Percentiles rank a stretch among this genome's conserved stretches.
These are phyloP conservation scores for Penaeus chinensis DNA, from an alignment of 1,140 invertebrate species.

Conservation along the genomic window DNA sequence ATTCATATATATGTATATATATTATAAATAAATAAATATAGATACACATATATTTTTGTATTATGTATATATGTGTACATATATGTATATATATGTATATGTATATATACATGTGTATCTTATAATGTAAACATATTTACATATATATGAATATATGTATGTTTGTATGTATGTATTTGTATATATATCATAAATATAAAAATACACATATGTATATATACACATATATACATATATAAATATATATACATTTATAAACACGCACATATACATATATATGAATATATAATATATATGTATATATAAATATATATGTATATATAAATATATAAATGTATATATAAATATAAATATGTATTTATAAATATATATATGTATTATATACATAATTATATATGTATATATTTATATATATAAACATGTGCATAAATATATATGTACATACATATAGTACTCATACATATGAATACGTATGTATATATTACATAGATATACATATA, in stretches of 20 bases:
- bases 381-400: neutral
- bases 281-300: neutral
- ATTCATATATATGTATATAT: no score
- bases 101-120: neutral
- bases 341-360: neutral
- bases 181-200: neutral
- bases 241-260: neutral
- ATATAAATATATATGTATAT: conserved; percentile 5
- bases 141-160: neutral
- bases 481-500: no score
- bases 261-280: neutral
- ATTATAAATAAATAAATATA: neutral
- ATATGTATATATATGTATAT: neutral
- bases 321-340: conserved; percentile 2
- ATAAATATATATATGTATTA: neutral
- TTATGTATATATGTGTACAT: conserved; percentile 18
- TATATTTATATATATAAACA: neutral
- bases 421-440: conserved; percentile 4
- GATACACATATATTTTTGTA: no score
- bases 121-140: neutral
- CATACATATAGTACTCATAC: neutral
- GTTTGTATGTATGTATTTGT: neutral
- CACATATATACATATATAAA: neutral
- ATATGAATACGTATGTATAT: no score
- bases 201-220: neutral